Evolutionary conservation across 1,140 invertebrate genomes (phyloP), one percentile per base, ranked within the genome.

Genomic region (Drosophila erecta): DNA sequence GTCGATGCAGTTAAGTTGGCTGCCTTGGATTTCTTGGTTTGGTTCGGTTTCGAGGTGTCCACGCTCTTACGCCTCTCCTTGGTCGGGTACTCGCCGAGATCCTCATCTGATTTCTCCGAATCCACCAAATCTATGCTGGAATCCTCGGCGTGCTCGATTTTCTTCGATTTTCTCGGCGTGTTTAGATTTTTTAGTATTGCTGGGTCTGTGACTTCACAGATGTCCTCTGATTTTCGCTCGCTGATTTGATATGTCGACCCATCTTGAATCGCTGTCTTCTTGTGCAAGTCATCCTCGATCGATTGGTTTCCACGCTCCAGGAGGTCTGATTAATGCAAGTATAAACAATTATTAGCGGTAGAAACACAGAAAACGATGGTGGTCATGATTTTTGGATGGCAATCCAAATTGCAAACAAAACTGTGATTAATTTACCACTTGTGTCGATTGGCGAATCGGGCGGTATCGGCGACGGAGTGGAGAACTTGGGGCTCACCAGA

Each of bases 381-480:
- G 5, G 4, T 6, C 6, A 40, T 1, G 2, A 3, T 10, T 20
- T 20, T 4, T 20, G 10, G 8, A 17, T 8, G 0, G 7, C 6
- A 10, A 17, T 2, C n/a, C 15, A 17, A 4, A 5, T 4, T 1
- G 3, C 41, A 4, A 20, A 10, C 7, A 11, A 41, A 30, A 12
- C 2, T 24, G 3, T 7, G 22, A 3, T 15, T 33, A 17, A 66
- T 40, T 17, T 44, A 67, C 64, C 60, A 8, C 24, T 33, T 17
- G 37, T 14, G 12, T 53, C 37, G 37, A 14, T 14, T 2, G 60
- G 46, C 8, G 64, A 51, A 27, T 67, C 60, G 1, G 30, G 37
- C 12, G 43, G 50, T 0, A 70, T 40, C n/a, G 64, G 64, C 14
- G 64, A 56, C 4, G 67, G 43, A 1, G 65, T 40, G 6, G 60